phyloP scores from a whole-genome alignment of 2,113 vertebrate genomes.

The Rutilus rutilus region DNA sequence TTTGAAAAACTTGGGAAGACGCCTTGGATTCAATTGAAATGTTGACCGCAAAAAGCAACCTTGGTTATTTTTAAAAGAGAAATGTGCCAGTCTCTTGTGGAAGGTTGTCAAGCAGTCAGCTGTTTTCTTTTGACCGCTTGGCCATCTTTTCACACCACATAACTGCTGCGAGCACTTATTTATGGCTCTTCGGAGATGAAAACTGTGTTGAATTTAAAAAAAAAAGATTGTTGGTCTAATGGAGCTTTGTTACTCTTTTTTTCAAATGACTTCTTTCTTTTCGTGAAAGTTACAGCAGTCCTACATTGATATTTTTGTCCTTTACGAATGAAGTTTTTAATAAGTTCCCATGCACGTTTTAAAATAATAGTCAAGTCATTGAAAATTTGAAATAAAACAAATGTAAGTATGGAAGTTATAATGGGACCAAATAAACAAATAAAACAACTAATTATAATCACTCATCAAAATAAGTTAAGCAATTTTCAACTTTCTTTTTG shows the following conservation, averaged over 20 bases:
- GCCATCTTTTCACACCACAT: slow-evolving; percentile 15
- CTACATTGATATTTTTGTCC: neutral
- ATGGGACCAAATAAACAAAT: too few relatives aligned
- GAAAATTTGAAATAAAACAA: neutral
- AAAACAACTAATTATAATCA: too few relatives aligned
- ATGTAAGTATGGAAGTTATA: neutral
- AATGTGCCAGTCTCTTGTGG: neutral
- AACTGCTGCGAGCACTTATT: slow-evolving; percentile 20
- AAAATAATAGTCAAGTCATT: neutral
- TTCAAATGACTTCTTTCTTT: neutral
- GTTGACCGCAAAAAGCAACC: slow-evolving; percentile 1
- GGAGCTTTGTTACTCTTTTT: neutral
- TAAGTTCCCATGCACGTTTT: neutral
- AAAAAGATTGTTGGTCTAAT: neutral
- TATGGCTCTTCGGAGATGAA: neutral
- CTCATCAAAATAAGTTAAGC: too few relatives aligned
- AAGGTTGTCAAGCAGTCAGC: slow-evolving; percentile 1
- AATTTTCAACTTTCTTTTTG: too few relatives aligned
- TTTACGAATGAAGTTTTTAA: neutral
- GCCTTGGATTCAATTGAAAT: slow-evolving; percentile 6
- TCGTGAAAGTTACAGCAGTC: neutral
- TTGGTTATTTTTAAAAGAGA: slow-evolving; percentile 2
- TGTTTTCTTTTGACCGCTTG: slow-evolving; percentile 6
- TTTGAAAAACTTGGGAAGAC: neutral
- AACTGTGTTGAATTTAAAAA: neutral